phyloP scores from a whole-genome alignment of 2,888 invertebrate genomes.

The Hypena proboscidalis region DNA sequence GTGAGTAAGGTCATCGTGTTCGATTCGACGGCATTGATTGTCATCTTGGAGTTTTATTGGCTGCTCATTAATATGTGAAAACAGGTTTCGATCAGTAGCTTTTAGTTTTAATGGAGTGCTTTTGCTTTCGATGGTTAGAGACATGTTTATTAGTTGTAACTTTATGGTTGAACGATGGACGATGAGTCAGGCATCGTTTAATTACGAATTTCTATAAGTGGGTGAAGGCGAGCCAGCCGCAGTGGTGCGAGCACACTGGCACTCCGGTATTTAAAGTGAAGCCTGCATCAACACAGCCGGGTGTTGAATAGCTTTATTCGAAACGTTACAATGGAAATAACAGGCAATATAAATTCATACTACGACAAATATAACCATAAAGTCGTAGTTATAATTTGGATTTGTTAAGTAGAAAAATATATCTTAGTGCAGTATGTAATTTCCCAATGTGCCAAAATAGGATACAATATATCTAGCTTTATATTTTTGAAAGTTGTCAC shows the following conservation, averaged over 20 bases:
- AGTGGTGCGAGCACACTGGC: background rate
- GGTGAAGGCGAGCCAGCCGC: slow-evolving; percentile 68
- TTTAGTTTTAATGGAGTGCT: slow-evolving; percentile 27
- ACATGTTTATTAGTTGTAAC: slow-evolving; percentile 23
- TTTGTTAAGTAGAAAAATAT: too few relatives aligned
- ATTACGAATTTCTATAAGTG: slow-evolving; percentile 56
- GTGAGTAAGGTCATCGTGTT: slow-evolving; percentile 7
- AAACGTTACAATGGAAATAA: slow-evolving; percentile 17
- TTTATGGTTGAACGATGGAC: slow-evolving; percentile 38
- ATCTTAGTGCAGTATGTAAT: too few relatives aligned
- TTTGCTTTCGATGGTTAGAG: slow-evolving; percentile 31
- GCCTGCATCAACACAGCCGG: slow-evolving; percentile 18
- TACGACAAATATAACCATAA: too few relatives aligned
- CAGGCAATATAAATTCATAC: too few relatives aligned
- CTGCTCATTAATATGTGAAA: slow-evolving; percentile 3
- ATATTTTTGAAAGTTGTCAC: too few relatives aligned
- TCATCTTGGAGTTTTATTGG: slow-evolving; percentile 5
- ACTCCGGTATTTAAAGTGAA: slow-evolving; percentile 32
- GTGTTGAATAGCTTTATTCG: slow-evolving; percentile 12
- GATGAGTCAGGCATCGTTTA: slow-evolving; percentile 46
- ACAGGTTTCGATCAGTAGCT: slow-evolving; percentile 7
- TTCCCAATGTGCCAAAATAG: too few relatives aligned
- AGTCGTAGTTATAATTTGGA: too few relatives aligned
- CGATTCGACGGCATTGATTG: slow-evolving; percentile 6
- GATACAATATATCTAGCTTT: too few relatives aligned